These are phyloP conservation scores for Toxotes lorentzi DNA, from an alignment of 2,797 vertebrate genomes.

Conservation along the genomic window DNA sequence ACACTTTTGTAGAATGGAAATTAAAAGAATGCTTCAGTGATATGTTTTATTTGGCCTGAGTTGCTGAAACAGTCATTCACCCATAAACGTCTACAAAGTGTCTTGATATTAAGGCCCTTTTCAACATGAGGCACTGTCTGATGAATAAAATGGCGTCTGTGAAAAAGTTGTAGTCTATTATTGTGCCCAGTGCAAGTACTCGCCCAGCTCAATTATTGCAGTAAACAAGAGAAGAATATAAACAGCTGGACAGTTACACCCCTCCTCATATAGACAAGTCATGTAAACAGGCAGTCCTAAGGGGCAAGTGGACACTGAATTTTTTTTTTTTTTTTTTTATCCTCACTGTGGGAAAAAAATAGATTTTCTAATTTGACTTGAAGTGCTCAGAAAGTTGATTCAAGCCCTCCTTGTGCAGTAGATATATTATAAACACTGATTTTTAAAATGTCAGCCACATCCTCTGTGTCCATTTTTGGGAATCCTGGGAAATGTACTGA, in stretches of 20 bases:
- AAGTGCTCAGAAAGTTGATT: conserved; percentile 54
- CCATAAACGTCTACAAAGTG: conserved; percentile 18
- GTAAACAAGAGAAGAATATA: conserved; percentile 66
- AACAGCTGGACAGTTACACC: conserved; percentile 53
- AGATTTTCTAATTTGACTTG: conserved; percentile 34
- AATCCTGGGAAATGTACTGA: conserved; percentile 40
- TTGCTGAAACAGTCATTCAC: conserved; percentile 52
- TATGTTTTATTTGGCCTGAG: conserved; percentile 69
- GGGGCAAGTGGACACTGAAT: conserved; percentile 9
- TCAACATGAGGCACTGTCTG: conserved; percentile 54
- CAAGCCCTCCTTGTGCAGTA: conserved; percentile 58
- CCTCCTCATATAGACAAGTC: conserved; percentile 48
- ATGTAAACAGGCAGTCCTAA: conserved; percentile 69
- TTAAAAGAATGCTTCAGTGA: conserved; percentile 40
- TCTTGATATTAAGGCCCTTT: conserved; percentile 48
- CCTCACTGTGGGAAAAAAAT: conserved; percentile 46
- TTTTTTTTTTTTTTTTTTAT: conserved; percentile 21
- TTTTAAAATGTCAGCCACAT: conserved; percentile 32
- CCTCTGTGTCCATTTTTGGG: conserved; percentile 49
- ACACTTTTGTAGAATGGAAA: conserved; percentile 7
- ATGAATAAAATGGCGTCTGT: conserved; percentile 31
- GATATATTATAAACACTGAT: conserved; percentile 55
- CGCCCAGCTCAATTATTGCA: conserved; percentile 62
- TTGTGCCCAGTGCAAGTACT: conserved; percentile 54
- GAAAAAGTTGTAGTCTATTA: conserved; percentile 33